phyloP scores from a whole-genome alignment of 2,888 invertebrate genomes.

The Homarus gammarus region DNA sequence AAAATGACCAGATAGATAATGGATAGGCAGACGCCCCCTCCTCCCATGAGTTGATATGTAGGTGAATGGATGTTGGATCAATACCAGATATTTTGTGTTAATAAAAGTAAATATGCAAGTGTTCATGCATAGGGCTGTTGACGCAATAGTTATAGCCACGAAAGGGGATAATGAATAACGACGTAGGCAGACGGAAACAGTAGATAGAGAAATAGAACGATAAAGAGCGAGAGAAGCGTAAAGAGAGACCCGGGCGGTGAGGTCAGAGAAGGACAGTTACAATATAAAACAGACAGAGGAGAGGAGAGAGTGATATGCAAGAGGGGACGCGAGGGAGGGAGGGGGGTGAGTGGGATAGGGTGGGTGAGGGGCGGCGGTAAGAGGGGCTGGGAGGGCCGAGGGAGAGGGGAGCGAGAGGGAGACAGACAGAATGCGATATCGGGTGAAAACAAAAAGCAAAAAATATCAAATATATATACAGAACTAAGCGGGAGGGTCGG shows the following conservation, averaged over 20 bases:
- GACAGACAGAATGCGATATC: slow-evolving; percentile 69
- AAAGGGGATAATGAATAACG: too few species aligned
- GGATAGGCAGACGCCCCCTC: not conserved
- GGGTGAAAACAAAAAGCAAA: slow-evolving; percentile 65
- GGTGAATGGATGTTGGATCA: too few species aligned
- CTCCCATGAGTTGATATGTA: too few species aligned
- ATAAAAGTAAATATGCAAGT: too few species aligned
- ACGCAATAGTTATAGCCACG: too few species aligned
- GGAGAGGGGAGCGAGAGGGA: slow-evolving; percentile 59
- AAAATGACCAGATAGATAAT: too few species aligned
- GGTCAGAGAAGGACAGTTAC: slow-evolving; percentile 66
- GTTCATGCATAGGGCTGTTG: too few species aligned
- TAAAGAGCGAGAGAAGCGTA: slow-evolving; percentile 45
- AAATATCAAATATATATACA: slow-evolving; percentile 70
- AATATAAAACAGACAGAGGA: slow-evolving; percentile 67
- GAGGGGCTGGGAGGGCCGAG: slow-evolving; percentile 13
- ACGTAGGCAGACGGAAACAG: too few species aligned
- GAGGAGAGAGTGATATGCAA: slow-evolving; percentile 65
- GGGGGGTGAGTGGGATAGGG: slow-evolving; percentile 1
- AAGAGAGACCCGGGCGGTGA: slow-evolving; percentile 32
- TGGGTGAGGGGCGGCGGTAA: not conserved
- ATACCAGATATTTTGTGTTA: too few species aligned
- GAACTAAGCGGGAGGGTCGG: slow-evolving; percentile 51
- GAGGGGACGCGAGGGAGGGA: slow-evolving; percentile 40
- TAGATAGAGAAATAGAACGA: slow-evolving; percentile 3